Percentiles rank a stretch among this genome's conserved stretches.
Conservation (phyloP, 2,888 invertebrate genomes). For the Synergus gifuensis region DNA sequence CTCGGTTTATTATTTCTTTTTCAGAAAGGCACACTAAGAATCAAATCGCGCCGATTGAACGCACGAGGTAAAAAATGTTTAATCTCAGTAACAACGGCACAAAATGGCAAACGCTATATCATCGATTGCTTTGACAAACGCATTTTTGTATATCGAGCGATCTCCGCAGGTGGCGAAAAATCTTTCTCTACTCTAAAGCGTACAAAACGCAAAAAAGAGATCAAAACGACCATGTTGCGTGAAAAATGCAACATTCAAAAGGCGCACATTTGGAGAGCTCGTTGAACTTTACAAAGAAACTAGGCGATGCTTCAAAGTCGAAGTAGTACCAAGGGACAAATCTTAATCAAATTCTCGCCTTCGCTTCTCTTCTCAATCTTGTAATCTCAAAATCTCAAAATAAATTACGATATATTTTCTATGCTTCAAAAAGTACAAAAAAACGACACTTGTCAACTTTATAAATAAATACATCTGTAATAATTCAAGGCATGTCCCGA, state of each 20-base stretch:
- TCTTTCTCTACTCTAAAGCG: neutral
- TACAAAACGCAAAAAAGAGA: constrained; percentile 8
- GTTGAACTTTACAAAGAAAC: constrained; percentile 20
- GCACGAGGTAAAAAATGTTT: constrained; percentile 29
- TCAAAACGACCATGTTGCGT: constrained; percentile 15
- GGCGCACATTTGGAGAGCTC: constrained; percentile 11
- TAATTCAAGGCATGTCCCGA: constrained; percentile 53
- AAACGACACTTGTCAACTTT: constrained; percentile 48
- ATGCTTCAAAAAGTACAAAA: constrained; percentile 31
- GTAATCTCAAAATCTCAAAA: constrained; percentile 46
- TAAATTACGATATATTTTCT: constrained; percentile 48
- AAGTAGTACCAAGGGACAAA: constrained; percentile 21
- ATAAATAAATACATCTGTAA: constrained; percentile 55
- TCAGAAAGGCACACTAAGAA: constrained; percentile 36
- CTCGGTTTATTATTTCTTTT: neutral
- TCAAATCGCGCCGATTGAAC: constrained; percentile 17
- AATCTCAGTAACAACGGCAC: constrained; percentile 41
- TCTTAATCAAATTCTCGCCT: constrained; percentile 18
- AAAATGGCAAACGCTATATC: constrained; percentile 31
- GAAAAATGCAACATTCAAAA: constrained; percentile 27
- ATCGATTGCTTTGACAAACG: constrained; percentile 32
- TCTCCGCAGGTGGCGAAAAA: constrained; percentile 25
- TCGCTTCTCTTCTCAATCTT: constrained; percentile 25
- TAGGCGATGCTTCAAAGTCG: constrained; percentile 23
- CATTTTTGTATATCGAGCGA: constrained; percentile 16